Conservation (phyloP, 2,113 vertebrate species). For the Noturus placidus region DNA sequence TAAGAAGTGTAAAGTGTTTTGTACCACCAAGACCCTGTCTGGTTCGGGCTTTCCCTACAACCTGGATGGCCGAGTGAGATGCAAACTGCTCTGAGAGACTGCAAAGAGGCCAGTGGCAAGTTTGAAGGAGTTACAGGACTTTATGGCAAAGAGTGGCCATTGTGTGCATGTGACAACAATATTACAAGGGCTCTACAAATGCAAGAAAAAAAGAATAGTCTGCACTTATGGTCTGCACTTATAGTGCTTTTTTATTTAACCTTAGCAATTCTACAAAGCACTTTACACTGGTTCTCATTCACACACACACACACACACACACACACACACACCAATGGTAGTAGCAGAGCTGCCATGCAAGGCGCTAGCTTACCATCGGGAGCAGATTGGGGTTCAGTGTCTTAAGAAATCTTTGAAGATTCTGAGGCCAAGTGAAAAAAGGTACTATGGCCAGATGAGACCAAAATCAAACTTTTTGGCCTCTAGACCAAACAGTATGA, state of each 20-base stretch:
- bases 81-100: not conserved
- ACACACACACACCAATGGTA: no score
- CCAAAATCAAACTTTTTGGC: not conserved
- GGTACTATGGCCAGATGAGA: not conserved
- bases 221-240: no score
- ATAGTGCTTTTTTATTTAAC: no score
- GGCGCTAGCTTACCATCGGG: no score
- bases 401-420: not conserved
- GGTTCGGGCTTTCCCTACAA: not conserved
- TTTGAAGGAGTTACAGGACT: not conserved
- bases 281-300: no score
- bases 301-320: no score
- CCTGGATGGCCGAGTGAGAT: not conserved
- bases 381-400: no score
- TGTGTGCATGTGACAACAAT: not conserved
- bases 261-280: no score
- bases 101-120: not conserved
- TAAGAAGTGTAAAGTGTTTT: not conserved
- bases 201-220: not conserved
- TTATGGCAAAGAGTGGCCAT: not conserved
- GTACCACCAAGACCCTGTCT: not conserved
- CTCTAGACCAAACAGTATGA: not conserved
- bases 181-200: not conserved
- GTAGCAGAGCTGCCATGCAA: no score
- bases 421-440: not conserved